Conservation (phyloP, 2,797 vertebrate genomes). For the Galagoides demidoff region DNA sequence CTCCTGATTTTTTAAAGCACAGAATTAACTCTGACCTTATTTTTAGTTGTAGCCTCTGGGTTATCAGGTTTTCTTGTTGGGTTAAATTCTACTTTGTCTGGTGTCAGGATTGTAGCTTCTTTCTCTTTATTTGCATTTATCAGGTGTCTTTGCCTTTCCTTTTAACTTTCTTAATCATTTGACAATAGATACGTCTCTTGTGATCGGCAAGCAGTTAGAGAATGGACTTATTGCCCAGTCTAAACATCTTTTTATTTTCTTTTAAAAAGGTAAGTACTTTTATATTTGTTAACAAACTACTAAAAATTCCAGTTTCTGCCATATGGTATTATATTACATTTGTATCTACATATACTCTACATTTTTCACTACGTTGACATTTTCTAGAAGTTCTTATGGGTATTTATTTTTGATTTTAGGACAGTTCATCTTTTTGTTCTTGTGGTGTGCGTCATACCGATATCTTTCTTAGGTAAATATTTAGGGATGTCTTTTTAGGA, state of each 20-base stretch:
- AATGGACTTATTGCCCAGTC: not conserved
- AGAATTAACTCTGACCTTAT: not conserved
- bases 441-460: not conserved
- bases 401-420: not conserved
- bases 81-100: not conserved
- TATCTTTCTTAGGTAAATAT: not conserved
- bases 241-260: not conserved
- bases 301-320: not conserved
- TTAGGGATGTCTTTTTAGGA: not conserved
- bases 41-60: not conserved
- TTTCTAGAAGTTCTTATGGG: not conserved
- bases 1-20: not conserved
- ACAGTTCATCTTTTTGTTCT: not conserved
- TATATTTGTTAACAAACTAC: not conserved
- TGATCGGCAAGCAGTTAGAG: not conserved
- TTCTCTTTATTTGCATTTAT: not conserved
- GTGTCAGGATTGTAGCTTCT: not conserved
- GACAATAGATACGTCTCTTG: not conserved
- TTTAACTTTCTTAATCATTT: not conserved
- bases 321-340: not conserved
- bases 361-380: not conserved
- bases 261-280: not conserved
- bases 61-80: not conserved
- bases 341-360: not conserved
- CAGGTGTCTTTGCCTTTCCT: not conserved